Evolutionary conservation across 2,888 invertebrate genomes (phyloP).

Genomic region (Agonopterix arenella): DNA sequence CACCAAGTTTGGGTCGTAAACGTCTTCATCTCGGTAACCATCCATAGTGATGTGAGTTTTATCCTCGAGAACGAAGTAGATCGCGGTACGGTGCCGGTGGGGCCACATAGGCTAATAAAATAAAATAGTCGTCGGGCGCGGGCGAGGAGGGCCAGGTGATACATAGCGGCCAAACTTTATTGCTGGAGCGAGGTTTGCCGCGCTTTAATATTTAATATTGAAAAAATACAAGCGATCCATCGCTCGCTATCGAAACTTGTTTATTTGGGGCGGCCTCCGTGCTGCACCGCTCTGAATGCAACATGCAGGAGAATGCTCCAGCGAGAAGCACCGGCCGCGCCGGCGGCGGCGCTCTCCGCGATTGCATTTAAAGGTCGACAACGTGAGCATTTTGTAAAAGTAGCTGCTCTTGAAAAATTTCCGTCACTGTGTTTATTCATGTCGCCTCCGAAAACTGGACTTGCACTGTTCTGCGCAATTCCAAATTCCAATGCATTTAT

Average conservation of each 20-base stretch:
- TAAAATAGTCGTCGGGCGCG: constrained; percentile 56
- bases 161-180: constrained; percentile 65
- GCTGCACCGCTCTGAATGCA: neutral
- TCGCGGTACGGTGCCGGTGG: too few species aligned
- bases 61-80: too few species aligned
- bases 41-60: too few species aligned
- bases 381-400: neutral
- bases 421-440: too few species aligned
- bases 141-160: constrained; percentile 59
- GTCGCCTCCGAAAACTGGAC: too few species aligned
- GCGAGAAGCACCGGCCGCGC: neutral
- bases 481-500: too few species aligned
- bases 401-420: too few species aligned
- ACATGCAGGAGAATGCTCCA: neutral
- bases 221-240: constrained; percentile 56
- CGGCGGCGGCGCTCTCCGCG: neutral
- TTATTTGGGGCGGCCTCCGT: constrained; percentile 1
- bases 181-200: constrained; percentile 61
- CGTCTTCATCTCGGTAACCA: too few species aligned
- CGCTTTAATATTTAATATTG: constrained; percentile 68
- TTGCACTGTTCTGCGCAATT: too few species aligned
- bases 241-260: constrained; percentile 23
- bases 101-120: constrained; percentile 51
- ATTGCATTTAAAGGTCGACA: neutral
- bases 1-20: too few species aligned